Base-by-base conservation (phyloP, 2,113 vertebrate genomes). In the Arvicanthis niloticus region DNA sequence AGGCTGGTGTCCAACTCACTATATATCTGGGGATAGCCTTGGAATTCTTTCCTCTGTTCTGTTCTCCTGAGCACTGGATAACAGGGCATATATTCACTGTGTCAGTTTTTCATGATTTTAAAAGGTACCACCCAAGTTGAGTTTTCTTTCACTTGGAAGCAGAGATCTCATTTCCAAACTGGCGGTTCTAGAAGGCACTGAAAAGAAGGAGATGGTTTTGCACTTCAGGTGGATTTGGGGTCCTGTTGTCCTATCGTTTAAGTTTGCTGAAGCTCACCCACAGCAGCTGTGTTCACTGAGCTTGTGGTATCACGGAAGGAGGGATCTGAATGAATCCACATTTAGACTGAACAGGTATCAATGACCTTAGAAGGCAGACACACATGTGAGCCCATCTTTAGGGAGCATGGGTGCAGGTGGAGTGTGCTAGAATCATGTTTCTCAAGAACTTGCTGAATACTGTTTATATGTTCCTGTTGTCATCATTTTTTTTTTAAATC, bases 151-250 rank as follows among this genome's bases (percentile, higher is more conserved):
- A 72, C 24, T 91, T 87, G 26, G 81, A 95, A 87, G 31, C 40
- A 56, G 37, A 3, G 37, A 42, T 26, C 40, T 34, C 22, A 10
- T 75, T 89, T 76, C 51, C 62, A 91, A 58, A 40, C n/a, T 67
- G 21, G 85, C 8, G 67, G 13, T 87, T 92, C 67, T 67, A 60
- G 26, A 15, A 89, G 5, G 4, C 37, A 62, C 60, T 68, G 53
- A 95, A 91, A 73, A 45, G 58, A 85, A 95, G 67, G 34, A 76
- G 67, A 75, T 88, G 89, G 68, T 73, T 73, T 96, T 89, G 87
- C 7, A 91, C 11, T 82, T 94, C n/a, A 65, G 31, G 53, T 88
- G 67, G 22, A 45, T 58, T 26, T n/a, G 13, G 29, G 37, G 13
- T 68, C 56, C 5, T 16, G 15, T 5, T n/a, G 13, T 68, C 56